Evolutionary conservation across 2,888 invertebrate species (phyloP), one percentile per base, ranked within the genome.

Genomic region (Carcina quercana): DNA sequence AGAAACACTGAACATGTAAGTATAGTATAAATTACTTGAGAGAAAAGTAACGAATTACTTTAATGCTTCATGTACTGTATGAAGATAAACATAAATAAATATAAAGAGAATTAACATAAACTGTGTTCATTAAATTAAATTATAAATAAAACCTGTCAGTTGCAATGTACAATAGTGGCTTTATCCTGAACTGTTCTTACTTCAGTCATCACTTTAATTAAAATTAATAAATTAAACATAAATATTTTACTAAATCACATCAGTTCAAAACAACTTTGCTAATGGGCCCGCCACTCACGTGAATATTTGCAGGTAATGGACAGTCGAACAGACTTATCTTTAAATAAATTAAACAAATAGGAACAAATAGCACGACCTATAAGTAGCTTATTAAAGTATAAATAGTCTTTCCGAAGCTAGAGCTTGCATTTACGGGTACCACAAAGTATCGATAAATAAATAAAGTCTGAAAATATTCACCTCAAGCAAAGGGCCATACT

Each of bases 1-100:
- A 63, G 44, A 64, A 74, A 71, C 46, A 59, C 8, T 15, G 17
- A 24, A 24, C 10, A 24, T 24, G 7, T 17, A 7, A 5, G 5
- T 5, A 20, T 20, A n/a, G 10, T 3, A n/a, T 20, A 15, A 15
- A 28, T 15, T 15, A 17, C 15, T 11, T 30, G 30, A 43, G 43
- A 36, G 42, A 36, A 24, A 25, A 6, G 6, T 11, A 46, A 50
- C 57, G 59, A 63, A 74, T 79, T 79, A 80, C 80, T 80, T 80
- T 78, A 63, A 78, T 79, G 80, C 80, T 80, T 80, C 80, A 80
- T 79, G 78, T 64, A 52, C 45, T n/a, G n/a, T n/a, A n/a, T n/a
- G n/a, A n/a, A n/a, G n/a, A n/a, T n/a, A n/a, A n/a, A n/a, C n/a
- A n/a, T n/a, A n/a, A n/a, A n/a, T n/a, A n/a, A n/a, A n/a, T n/a